Conservation (phyloP, 1,140 invertebrate genomes). For the Hylyphantes graminicola region DNA sequence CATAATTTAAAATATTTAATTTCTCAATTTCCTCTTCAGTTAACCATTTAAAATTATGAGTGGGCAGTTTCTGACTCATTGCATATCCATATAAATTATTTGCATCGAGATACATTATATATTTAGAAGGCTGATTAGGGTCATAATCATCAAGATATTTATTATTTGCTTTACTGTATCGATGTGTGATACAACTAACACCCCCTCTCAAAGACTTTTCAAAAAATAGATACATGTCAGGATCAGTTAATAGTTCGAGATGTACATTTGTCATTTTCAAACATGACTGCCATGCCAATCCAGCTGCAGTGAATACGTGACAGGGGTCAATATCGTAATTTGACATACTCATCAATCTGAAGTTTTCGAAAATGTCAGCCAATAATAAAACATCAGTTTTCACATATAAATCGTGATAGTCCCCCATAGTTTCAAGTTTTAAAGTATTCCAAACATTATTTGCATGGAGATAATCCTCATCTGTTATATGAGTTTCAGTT, state of each 20-base stretch:
- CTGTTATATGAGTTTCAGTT: background rate
- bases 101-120: conserved; percentile 63
- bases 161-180: background rate
- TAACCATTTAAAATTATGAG: conserved; percentile 51
- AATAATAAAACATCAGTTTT: background rate
- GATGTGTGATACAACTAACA: background rate
- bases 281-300: conserved; percentile 3
- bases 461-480: conserved; percentile 11
- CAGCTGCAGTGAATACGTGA: background rate
- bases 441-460: background rate
- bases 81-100: conserved; percentile 64
- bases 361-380: conserved; percentile 22
- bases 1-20: background rate
- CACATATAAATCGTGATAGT: conserved; percentile 23
- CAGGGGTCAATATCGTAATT: background rate
- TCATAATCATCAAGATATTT: conserved; percentile 19
- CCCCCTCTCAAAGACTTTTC: conserved; percentile 16
- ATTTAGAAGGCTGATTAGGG: conserved; percentile 29
- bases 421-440: background rate
- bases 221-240: conserved; percentile 28
- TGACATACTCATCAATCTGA: background rate
- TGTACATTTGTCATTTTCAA: background rate
- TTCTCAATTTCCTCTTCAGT: background rate
- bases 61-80: conserved; percentile 49
- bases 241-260: conserved; percentile 25